These are phyloP conservation scores for Achatina immaculata DNA, from an alignment of 1,140 invertebrate species.

Conservation along the genomic window DNA sequence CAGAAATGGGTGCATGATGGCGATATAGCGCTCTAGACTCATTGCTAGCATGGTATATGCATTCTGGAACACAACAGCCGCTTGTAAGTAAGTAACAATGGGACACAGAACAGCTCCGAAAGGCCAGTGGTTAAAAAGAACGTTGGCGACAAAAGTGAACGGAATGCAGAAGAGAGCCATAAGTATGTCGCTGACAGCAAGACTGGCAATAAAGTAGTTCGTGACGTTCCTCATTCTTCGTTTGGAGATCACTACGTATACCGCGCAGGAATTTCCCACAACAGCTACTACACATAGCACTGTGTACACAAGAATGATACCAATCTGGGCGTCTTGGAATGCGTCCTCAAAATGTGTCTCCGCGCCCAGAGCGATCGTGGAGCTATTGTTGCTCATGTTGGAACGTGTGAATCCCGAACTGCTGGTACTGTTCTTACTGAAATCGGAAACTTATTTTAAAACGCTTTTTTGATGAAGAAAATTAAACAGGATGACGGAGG, in stretches of 20 bases:
- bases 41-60: slow-evolving; percentile 95
- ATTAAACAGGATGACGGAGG: too few species aligned
- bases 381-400: not conserved
- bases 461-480: too few species aligned
- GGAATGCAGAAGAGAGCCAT: slow-evolving; percentile 95
- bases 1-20: slow-evolving; percentile 88
- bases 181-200: slow-evolving; percentile 94
- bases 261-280: slow-evolving; percentile 91
- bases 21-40: slow-evolving; percentile 95
- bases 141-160: slow-evolving; percentile 90
- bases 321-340: slow-evolving; percentile 50
- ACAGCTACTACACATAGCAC: slow-evolving; percentile 69
- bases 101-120: slow-evolving; percentile 94
- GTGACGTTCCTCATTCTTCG: slow-evolving; percentile 93
- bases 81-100: slow-evolving; percentile 84
- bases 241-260: slow-evolving; percentile 84
- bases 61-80: slow-evolving; percentile 95
- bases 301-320: slow-evolving; percentile 63
- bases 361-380: not conserved
- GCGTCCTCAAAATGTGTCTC: slow-evolving; percentile 31
- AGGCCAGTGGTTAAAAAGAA: slow-evolving; percentile 88
- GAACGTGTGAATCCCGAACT: not conserved
- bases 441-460: too few species aligned
- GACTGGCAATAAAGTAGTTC: slow-evolving; percentile 95
- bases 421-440: not conserved